Base-by-base conservation (phyloP, 2,888 invertebrate genomes). In the Peribatodes rhomboidaria region DNA sequence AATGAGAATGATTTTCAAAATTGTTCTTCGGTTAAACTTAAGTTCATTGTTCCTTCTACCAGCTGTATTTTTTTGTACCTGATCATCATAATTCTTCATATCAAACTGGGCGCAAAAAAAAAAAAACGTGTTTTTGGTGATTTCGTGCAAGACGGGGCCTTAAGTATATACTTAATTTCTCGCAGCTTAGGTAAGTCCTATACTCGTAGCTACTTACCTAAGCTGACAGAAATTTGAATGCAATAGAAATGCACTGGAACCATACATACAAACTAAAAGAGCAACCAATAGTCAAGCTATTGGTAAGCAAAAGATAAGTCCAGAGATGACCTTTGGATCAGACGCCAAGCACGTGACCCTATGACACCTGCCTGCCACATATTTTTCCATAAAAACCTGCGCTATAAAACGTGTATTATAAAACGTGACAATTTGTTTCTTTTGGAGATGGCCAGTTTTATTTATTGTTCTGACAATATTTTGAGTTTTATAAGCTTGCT, bases 281-380 rank as follows among this genome's bases (percentile, higher is more conserved):
- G 16, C 47, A 31, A 18, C 14, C 22, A 20, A 37, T 16, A 14
- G 10, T 27, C n/a, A n/a, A 35, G 16, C 18, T 18, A 16, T n/a
- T 44, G 58, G 44, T 61, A 65, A 33, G 31, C 46, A 16, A 20
- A 6, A 10, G 37, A 14, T 14, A 16, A 47, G 11, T 39, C 22
- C 22, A 44, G 16, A 53, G 7, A 55, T 59, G 59, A 59, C 59
- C 64, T 59, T 58, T 64, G 42, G 11, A 63, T 63, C 52, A 50
- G 62, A 39, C 33, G 50, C 35, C 7, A 42, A 22, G 49, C 58
- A 55, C 49, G 58, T 64, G 59, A 64, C 64, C 64, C 55, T 20
- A 20, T 33, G 64, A 31, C 65, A 65, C 65, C 65, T 65, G 65
- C 65, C 65, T 65, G 65, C 60, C 65, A 31, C 65, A 60, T 60